Base-by-base conservation (phyloP, 2,797 vertebrate species). In the Myoxocephalus aenaeus region DNA sequence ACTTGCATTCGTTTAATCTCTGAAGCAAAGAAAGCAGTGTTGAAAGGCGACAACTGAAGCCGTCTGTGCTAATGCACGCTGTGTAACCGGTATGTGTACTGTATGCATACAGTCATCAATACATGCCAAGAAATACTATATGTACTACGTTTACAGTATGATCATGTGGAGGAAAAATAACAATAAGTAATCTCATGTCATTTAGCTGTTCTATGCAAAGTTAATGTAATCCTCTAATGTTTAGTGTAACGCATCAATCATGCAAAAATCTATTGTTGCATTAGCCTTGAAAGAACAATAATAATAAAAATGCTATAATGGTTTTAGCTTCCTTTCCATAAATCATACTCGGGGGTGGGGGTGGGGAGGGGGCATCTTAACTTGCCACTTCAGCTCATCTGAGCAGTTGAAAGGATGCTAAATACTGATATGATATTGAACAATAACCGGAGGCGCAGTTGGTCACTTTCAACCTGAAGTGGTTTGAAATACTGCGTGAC, bases 251-350 rank as follows among this genome's bases (percentile, higher is more conserved):
- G 29, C 94, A 96, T 96, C 94, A 95, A 96, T 96, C 95, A 95
- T 93, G 93, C 93, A 96, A 96, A 96, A 96, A 95, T 96, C 95
- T 95, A 96, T 96, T 96, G 95, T 95, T 95, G 94, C 95, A 96
- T 96, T 96, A 96, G 95, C 95, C 94, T 95, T 95, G 95, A 95
- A 96, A 96, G 94, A 96, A 96, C 95, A 95, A 96, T 96, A 95
- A 96, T 96, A 96, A 96, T 96, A 96, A 96, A 96, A 96, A 95
- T 92, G 94, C 94, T 95, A 94, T 95, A 95, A 96, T 96, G 94
- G 94, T 95, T 94, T 94, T 92, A 90, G 94, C 95, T 95, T 96
- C 94, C 95, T 95, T 94, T 93, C 90, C 92, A 95, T 96, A 96
- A 96, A 96, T 96, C 95, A 94, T 90, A 72, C 82, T 80, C 18